phyloP scores from a whole-genome alignment of 2,113 vertebrate species.

The Athene noctua region DNA sequence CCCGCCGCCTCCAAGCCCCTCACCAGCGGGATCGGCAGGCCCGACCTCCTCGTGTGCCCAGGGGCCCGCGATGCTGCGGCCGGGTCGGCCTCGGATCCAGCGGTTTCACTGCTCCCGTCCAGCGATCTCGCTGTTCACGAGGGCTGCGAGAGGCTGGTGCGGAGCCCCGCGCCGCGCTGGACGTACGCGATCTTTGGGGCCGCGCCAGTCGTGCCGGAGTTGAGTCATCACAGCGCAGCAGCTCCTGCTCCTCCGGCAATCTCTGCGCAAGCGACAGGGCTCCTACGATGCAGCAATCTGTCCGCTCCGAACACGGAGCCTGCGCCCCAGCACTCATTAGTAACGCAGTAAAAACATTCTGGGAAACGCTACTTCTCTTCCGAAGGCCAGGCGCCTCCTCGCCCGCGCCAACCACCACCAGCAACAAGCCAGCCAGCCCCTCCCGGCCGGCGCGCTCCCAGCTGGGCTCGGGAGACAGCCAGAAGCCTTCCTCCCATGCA shows the following conservation, averaged over 20 bases:
- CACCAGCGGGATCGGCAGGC: fast-evolving
- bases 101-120: neutral
- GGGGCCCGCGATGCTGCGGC: fast-evolving
- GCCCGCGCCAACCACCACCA: neutral
- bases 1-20: fast-evolving
- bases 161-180: neutral
- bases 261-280: neutral
- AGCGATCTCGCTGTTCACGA: fast-evolving
- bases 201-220: fast-evolving
- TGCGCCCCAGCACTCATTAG: neutral
- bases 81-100: neutral
- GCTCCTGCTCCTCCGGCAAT: neutral
- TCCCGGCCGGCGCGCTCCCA: fast-evolving
- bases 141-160: neutral
- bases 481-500: fast-evolving
- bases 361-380: neutral
- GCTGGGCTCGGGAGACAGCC: neutral
- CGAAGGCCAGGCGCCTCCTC: neutral
- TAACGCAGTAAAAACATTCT: neutral
- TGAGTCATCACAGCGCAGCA: neutral
- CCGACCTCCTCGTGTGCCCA: fast-evolving
- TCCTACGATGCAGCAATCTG: neutral
- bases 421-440: neutral
- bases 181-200: neutral
- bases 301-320: neutral